Percentiles rank a stretch among this genome's conserved stretches.
Conservation (phyloP, 2,797 vertebrate species). For the Poeciliopsis presidionis region DNA sequence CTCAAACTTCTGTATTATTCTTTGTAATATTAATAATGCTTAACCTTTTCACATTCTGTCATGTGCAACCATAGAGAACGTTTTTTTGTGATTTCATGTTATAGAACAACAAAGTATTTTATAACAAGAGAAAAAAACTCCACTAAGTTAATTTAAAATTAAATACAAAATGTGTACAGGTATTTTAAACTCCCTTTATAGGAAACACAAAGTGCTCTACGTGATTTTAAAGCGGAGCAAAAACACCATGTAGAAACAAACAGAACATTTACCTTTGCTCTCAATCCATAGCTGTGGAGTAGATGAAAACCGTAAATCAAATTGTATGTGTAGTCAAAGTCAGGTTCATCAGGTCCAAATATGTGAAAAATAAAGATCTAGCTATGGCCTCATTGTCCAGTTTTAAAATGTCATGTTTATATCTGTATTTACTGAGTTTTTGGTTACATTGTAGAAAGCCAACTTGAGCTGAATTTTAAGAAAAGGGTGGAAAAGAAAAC, state of each 20-base stretch:
- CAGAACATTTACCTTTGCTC: background rate
- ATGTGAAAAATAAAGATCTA: background rate
- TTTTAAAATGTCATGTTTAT: background rate
- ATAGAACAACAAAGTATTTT: too few relatives aligned
- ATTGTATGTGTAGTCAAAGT: background rate
- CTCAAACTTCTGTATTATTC: background rate
- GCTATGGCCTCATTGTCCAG: background rate
- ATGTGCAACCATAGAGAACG: too few relatives aligned
- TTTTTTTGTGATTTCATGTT: too few relatives aligned
- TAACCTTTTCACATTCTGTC: background rate
- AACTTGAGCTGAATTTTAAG: background rate
- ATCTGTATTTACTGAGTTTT: too few relatives aligned
- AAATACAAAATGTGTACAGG: too few relatives aligned
- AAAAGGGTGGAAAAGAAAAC: background rate
- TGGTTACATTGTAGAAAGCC: background rate
- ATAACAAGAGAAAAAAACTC: too few relatives aligned
- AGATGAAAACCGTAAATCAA: background rate
- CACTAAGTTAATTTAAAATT: too few relatives aligned
- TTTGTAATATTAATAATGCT: background rate
- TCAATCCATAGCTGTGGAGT: background rate
- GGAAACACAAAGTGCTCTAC: background rate
- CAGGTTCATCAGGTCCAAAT: background rate
- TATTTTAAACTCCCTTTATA: too few relatives aligned
- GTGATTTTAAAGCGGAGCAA: background rate
- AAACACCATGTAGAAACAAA: background rate